These are phyloP conservation scores for Callyntrura sp. DNA, from an alignment of 2,888 invertebrate genomes.

Conservation along the genomic window DNA sequence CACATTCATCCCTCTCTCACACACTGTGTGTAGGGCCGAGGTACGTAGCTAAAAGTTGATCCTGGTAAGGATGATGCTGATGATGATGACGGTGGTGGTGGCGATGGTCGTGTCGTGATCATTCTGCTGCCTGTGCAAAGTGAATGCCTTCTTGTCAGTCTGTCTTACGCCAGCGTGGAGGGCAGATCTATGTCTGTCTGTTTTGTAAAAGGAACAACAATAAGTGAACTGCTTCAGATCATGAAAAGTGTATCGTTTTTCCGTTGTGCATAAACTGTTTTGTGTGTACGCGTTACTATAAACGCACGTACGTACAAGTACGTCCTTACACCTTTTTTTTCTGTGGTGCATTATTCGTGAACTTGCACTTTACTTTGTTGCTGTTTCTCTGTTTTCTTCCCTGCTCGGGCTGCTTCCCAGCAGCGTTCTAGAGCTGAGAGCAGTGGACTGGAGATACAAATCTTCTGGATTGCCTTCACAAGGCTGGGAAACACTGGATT, in stretches of 20 bases:
- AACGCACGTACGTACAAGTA: too few relatives aligned
- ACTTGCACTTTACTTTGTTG: slow-evolving; percentile 39
- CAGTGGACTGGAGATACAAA: slow-evolving; percentile 38
- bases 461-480: slow-evolving; percentile 57
- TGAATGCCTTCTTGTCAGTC: slow-evolving; percentile 71
- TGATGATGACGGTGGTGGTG: slow-evolving; percentile 9
- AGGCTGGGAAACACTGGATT: slow-evolving; percentile 64
- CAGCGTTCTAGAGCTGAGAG: neutral
- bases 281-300: slow-evolving; percentile 13
- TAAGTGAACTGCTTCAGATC: slow-evolving; percentile 51
- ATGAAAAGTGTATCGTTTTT: slow-evolving; percentile 59
- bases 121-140: slow-evolving; percentile 23
- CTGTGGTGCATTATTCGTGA: slow-evolving; percentile 16
- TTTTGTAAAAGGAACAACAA: slow-evolving; percentile 13
- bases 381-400: slow-evolving; percentile 11
- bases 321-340: neutral
- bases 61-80: neutral
- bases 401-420: neutral
- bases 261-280: neutral
- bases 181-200: slow-evolving; percentile 66
- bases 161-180: slow-evolving; percentile 57
- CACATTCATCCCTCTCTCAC: slow-evolving; percentile 27
- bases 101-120: slow-evolving; percentile 30
- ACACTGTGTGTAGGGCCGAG: too few relatives aligned
- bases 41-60: slow-evolving; percentile 1